Conservation (phyloP, 2,797 vertebrate species). For the Oreochromis mossambicus region DNA sequence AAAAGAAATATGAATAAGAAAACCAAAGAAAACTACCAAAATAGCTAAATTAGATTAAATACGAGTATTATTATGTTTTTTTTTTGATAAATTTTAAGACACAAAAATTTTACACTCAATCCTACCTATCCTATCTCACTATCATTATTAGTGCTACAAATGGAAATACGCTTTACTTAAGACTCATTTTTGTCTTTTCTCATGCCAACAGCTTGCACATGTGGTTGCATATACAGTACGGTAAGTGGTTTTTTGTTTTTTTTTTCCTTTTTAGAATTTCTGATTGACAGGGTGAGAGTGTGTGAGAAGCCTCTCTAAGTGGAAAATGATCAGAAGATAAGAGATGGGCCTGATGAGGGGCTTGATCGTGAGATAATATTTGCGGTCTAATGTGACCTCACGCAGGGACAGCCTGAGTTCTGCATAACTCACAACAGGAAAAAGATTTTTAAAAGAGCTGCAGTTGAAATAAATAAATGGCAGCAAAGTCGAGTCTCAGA, state of each 20-base stretch:
- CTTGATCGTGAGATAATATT: constrained; percentile 29
- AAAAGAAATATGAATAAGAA: neutral
- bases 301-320: constrained; percentile 24
- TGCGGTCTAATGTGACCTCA: constrained; percentile 33
- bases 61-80: neutral
- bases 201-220: neutral
- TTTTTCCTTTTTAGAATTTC: constrained; percentile 12
- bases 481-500: neutral
- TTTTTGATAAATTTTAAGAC: neutral
- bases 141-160: neutral
- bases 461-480: constrained; percentile 4
- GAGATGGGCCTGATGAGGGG: constrained; percentile 37
- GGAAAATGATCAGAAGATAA: constrained; percentile 70
- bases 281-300: constrained; percentile 16
- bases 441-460: neutral
- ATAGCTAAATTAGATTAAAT: neutral
- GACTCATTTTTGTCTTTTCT: neutral
- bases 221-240: neutral
- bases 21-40: neutral
- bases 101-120: neutral
- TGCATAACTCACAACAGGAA: constrained; percentile 11
- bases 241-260: constrained; percentile 8
- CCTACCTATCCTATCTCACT: neutral
- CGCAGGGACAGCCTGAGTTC: neutral
- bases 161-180: neutral